Conservation (phyloP, 2,888 invertebrate genomes). For the Octonoba sinensis region DNA sequence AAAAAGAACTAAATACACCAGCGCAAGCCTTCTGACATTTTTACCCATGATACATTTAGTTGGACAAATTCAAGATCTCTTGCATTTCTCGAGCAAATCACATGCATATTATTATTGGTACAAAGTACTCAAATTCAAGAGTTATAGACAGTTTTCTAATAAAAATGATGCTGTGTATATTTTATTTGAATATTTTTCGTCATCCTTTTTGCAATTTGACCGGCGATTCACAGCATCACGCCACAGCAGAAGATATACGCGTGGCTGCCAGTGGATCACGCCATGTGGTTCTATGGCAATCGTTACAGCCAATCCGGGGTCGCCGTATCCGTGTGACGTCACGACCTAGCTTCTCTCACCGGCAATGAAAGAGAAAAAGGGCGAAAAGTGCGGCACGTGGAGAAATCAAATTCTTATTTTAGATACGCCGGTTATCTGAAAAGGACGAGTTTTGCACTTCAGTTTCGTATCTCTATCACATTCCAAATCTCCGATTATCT, state of each 20-base stretch:
- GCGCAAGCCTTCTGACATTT: no score
- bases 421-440: slow-evolving; percentile 38
- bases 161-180: not conserved
- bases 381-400: slow-evolving; percentile 11
- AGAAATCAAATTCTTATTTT: slow-evolving; percentile 48
- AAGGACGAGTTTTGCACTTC: not conserved
- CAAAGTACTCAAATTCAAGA: no score
- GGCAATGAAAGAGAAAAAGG: not conserved
- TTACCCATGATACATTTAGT: no score
- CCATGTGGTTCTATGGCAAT: slow-evolving; percentile 59
- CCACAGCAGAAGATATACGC: slow-evolving; percentile 40
- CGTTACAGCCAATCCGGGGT: slow-evolving; percentile 27
- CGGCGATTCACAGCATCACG: slow-evolving; percentile 37
- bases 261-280: slow-evolving; percentile 44
- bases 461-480: slow-evolving; percentile 5
- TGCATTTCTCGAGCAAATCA: no score
- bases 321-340: slow-evolving; percentile 34
- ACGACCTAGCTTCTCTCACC: slow-evolving; percentile 1
- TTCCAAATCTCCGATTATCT: not conserved
- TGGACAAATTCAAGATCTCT: no score
- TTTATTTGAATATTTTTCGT: not conserved
- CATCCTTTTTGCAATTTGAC: not conserved
- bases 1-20: no score
- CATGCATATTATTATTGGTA: no score
- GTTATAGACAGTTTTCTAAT: no score